Evolutionary conservation across 1,140 invertebrate genomes (phyloP), one percentile per base, ranked within the genome.

Genomic region (Tetragonula clypearis): DNA sequence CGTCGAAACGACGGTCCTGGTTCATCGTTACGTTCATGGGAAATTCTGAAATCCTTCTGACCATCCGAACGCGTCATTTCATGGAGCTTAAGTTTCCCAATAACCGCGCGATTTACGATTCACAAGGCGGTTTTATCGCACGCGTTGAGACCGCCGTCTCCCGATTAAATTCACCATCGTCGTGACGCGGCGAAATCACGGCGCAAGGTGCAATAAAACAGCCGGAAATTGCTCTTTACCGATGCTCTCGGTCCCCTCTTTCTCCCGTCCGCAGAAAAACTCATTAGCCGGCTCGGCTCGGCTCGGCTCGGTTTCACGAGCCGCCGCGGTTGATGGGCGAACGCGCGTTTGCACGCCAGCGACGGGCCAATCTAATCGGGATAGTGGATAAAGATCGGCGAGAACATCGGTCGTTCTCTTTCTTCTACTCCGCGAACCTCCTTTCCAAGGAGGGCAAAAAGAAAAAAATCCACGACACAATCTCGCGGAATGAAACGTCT

Each of bases 121-220:
- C 1, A 8, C 66, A 30, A 53, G 78, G 35, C n/a, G 30, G 56
- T 65, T 81, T 86, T 85, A 86, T 72, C 17, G 66, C 26, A 17
- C 73, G 56, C 73, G 56, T 58, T n/a, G 8, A 49, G 65, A 58
- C 58, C 15, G n/a, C 62, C 76, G n/a, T 23, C 68, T 56, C 8
- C 56, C 15, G n/a, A 62, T 55, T 26, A 17, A 35, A 77, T 79
- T 55, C 30, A 41, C n/a, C 23, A 35, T 53, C 6, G 23, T 55
- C 19, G 56, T 23, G 2, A 15, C 30, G 68, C 49, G 26, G 4
- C 56, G 77, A 19, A 79, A 79, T 84, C 68, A 49, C 60, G 21
- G 76, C 58, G 21, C n/a, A 55, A 60, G 76, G 82, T 65, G 66
- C 58, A 82, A 85, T 79, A 82, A 85, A 85, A 82, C 71, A 58